Evolutionary conservation across 2,113 vertebrate species (phyloP), one percentile per base, ranked within the genome.

Genomic region (Semicossyphus pulcher): DNA sequence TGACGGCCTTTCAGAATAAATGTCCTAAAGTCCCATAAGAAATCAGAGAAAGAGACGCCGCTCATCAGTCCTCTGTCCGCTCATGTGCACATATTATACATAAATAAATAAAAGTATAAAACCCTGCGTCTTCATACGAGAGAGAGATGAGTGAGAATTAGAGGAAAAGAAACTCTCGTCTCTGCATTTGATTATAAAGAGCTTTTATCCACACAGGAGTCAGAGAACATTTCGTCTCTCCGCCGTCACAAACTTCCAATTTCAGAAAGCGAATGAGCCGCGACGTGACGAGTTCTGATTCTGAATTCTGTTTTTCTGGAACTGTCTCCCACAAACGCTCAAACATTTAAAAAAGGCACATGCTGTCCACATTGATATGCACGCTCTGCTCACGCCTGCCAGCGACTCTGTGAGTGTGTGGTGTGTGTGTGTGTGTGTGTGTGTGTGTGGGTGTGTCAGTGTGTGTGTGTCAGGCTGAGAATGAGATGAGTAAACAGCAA

Each of bases 401-500:
- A 51, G 28, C 47, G 32, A 42, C 20, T 10, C 39, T 0, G 70
- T 20, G 54, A 20, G 23, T 48, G 45, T 73, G 31, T 23, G 9
- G n/a, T 60, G 58, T 65, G 37, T 58, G 34, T 57, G 37, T 64
- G 15, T 48, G 26, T 36, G 29, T 29, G 6, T 16, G 15, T 23
- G 20, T 42, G 21, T 28, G 8, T 42, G 16, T 34, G 41, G 16
- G 26, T 32, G 42, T 32, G 28, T 23, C 29, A 34, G 42, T 18
- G 29, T 36, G 29, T 36, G 61, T 34, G 28, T 45, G 28, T 45
- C 41, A 64, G 37, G 58, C 75, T 61, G 59, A 83, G 78, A 77
- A 80, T 60, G 66, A 87, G 74, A 81, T 57, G 81, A 78, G 88
- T 86, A 86, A 85, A 80, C 79, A 83, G 77, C 8, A 14, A 90